Percentiles rank a stretch among this genome's conserved stretches.
phyloP scores from a whole-genome alignment of 2,797 vertebrate species.

The Oceanodroma leucorhoa region DNA sequence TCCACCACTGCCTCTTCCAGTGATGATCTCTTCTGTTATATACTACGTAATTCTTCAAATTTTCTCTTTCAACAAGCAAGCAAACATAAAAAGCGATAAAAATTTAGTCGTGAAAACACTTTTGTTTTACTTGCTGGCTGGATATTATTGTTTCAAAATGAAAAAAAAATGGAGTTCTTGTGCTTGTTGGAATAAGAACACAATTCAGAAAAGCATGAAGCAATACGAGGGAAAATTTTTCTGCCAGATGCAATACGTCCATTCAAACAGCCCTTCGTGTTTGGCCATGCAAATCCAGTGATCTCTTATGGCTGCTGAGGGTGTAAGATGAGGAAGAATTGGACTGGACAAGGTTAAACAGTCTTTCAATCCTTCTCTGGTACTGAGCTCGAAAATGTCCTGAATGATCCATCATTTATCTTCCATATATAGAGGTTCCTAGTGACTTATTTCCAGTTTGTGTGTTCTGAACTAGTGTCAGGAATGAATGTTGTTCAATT shows the following conservation, averaged over 20 bases:
- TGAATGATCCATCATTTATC: neutral
- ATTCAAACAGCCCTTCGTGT: neutral
- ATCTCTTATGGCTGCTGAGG: neutral
- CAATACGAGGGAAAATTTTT: neutral
- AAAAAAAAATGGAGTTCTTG: neutral
- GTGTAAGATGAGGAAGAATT: neutral
- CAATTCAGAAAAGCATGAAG: neutral
- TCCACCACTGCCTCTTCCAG: neutral
- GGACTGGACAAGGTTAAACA: neutral
- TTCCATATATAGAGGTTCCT: neutral
- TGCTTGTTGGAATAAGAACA: neutral
- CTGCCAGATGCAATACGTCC: neutral
- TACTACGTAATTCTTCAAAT: neutral
- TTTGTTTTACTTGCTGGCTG: neutral
- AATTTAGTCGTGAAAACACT: neutral
- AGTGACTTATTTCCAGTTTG: constrained; percentile 2
- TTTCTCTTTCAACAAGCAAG: neutral
- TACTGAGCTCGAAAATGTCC: neutral
- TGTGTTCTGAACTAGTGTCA: neutral
- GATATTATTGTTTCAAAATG: neutral
- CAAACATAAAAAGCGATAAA: neutral
- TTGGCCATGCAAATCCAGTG: neutral
- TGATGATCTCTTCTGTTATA: neutral
- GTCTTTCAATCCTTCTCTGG: neutral
- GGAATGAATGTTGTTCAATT: neutral